Evolutionary conservation across 2,113 vertebrate genomes (phyloP).

Genomic region (Hippocampus guttulatus): DNA sequence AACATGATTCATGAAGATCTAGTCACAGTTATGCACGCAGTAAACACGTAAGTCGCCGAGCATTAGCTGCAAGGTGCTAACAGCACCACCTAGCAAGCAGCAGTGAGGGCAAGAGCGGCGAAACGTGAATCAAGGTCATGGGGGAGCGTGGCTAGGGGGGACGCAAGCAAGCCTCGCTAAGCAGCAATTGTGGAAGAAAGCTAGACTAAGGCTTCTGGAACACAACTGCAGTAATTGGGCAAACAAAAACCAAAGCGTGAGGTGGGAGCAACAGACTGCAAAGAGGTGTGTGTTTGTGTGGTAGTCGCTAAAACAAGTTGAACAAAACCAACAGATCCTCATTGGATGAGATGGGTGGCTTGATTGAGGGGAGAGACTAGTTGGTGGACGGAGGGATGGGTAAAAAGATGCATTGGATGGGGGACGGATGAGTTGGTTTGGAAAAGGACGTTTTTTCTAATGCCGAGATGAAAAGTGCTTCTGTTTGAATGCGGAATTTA

Average conservation of each 20-base stretch:
- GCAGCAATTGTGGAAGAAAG: background rate
- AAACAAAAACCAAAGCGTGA: background rate
- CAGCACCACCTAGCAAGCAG: slow-evolving; percentile 55
- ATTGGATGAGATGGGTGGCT: background rate
- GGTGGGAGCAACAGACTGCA: no score
- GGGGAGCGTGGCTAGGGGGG: slow-evolving; percentile 57
- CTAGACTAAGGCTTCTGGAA: background rate
- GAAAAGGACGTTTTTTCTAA: background rate
- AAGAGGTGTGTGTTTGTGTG: background rate
- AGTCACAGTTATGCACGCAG: slow-evolving; percentile 11
- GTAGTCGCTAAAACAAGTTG: background rate
- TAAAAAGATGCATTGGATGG: background rate
- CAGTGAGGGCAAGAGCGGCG: slow-evolving; percentile 37
- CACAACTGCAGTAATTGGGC: background rate
- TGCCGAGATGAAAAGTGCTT: background rate
- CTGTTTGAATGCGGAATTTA: background rate
- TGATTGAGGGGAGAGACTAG: no score
- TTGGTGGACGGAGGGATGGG: background rate
- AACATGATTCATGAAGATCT: slow-evolving; percentile 20
- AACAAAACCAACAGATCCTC: background rate
- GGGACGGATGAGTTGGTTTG: no score
- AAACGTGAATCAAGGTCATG: slow-evolving; percentile 60
- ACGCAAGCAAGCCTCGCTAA: slow-evolving; percentile 16
- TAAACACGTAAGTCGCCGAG: slow-evolving; percentile 8
- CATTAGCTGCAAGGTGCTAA: slow-evolving; percentile 44